These are phyloP conservation scores for Dipodomys stephensi DNA, from an alignment of 2,113 vertebrate species.

Conservation along the genomic window DNA sequence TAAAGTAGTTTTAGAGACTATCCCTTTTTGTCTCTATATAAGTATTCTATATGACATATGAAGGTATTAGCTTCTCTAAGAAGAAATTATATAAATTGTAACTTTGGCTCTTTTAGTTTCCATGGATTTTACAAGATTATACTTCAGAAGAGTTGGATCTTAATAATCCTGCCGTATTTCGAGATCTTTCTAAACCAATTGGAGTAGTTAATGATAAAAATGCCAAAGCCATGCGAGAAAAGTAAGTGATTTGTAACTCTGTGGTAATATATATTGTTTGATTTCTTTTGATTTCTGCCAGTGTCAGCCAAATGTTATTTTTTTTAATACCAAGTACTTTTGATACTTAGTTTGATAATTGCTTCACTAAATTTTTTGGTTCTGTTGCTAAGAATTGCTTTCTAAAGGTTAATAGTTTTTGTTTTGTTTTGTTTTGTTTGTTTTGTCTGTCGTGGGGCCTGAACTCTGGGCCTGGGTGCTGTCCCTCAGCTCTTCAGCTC, in stretches of 20 bases:
- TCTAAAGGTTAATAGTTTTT: neutral
- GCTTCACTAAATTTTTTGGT: slow-evolving; percentile 43
- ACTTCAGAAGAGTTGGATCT: slow-evolving; percentile 96
- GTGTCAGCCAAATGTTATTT: neutral
- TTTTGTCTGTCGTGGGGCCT: too few relatives aligned
- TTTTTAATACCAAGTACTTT: neutral
- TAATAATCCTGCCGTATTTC: slow-evolving; percentile 94
- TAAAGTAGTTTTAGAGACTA: slow-evolving; percentile 25
- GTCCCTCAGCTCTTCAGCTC: too few relatives aligned
- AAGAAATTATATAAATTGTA: slow-evolving; percentile 62
- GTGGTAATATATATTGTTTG: neutral
- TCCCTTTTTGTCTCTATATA: slow-evolving; percentile 41
- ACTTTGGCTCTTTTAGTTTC: slow-evolving; percentile 89
- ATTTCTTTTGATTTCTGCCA: slow-evolving; percentile 41
- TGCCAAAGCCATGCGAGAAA: slow-evolving; percentile 93
- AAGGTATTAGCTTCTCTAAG: neutral
- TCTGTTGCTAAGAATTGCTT: slow-evolving; percentile 37
- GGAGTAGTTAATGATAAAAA: slow-evolving; percentile 97
- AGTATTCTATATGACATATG: neutral
- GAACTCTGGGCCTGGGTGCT: too few relatives aligned
- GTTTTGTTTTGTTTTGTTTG: too few relatives aligned
- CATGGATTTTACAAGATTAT: slow-evolving; percentile 97
- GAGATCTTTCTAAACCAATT: slow-evolving; percentile 97
- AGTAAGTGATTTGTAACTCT: slow-evolving; percentile 86
- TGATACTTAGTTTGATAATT: slow-evolving; percentile 10